Conservation (phyloP, 1,140 invertebrate genomes). For the Danaus melanippus region DNA sequence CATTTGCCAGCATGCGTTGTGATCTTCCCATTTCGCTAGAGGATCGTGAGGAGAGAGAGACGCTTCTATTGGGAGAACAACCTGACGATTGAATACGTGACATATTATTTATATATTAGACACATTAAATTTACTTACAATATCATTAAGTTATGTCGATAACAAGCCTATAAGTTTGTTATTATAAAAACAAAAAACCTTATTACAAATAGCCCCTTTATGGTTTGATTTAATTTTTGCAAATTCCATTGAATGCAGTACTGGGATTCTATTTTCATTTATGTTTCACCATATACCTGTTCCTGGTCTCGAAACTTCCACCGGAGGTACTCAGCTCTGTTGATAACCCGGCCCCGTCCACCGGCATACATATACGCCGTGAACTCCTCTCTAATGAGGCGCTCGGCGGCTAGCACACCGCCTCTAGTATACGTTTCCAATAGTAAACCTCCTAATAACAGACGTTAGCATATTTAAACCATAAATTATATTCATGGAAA, state of each 20-base stretch:
- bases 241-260: no score
- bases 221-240: no score
- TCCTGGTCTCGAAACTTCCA: slow-evolving; percentile 94
- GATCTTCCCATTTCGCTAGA: slow-evolving; percentile 88
- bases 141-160: no score
- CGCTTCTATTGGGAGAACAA: slow-evolving; percentile 86
- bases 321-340: slow-evolving; percentile 89
- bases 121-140: no score
- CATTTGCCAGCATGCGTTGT: slow-evolving; percentile 97
- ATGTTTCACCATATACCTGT: slow-evolving; percentile 67
- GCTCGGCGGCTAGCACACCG: slow-evolving; percentile 86
- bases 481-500: no score
- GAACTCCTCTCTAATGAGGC: slow-evolving; percentile 90
- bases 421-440: slow-evolving; percentile 88
- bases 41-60: slow-evolving; percentile 86
- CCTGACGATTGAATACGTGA: slow-evolving; percentile 47
- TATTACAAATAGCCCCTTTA: no score
- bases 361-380: slow-evolving; percentile 91
- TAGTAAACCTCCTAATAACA: slow-evolving; percentile 80
- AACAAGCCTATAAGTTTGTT: no score
- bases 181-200: no score
- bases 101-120: no score
- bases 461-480: background rate
- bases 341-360: slow-evolving; percentile 89
- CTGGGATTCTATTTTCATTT: no score